Conservation (phyloP, 2,888 invertebrate genomes). For the Cerastis leucographa region DNA sequence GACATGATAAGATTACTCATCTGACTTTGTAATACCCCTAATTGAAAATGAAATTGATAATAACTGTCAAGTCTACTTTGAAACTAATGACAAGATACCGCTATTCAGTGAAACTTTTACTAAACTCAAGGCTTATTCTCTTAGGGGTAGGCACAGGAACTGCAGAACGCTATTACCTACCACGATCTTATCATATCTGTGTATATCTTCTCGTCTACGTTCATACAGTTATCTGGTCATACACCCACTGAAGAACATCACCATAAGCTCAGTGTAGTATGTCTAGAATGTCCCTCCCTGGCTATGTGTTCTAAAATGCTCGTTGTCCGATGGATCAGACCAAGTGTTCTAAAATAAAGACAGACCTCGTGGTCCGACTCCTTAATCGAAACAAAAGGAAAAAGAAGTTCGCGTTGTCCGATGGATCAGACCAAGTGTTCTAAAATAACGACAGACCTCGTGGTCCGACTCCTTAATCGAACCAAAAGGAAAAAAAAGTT, state of each 20-base stretch:
- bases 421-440: too few relatives aligned
- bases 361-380: too few relatives aligned
- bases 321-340: too few relatives aligned
- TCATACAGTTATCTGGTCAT: neutral
- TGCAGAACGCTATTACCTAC: neutral
- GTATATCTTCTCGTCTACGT: neutral
- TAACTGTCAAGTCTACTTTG: constrained; percentile 25
- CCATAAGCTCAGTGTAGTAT: neutral
- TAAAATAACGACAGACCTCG: too few relatives aligned
- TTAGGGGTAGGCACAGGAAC: neutral
- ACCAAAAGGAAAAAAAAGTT: too few relatives aligned
- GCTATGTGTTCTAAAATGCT: too few relatives aligned
- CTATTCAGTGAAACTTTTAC: neutral
- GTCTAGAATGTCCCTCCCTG: too few relatives aligned
- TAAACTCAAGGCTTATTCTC: neutral
- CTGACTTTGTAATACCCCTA: constrained; percentile 33
- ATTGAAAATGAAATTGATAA: constrained; percentile 45
- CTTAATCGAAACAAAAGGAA: too few relatives aligned
- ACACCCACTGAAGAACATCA: neutral
- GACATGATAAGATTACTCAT: constrained; percentile 41
- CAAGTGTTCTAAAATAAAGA: too few relatives aligned
- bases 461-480: too few relatives aligned
- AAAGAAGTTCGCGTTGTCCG: too few relatives aligned
- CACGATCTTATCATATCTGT: neutral
- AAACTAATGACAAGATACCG: constrained; percentile 35